A percentile compares a stretch with the other conserved stretches of the same genome.
Evolutionary conservation across 2,888 invertebrate species (phyloP).

Genomic region (Synanthedon formicaeformis): DNA sequence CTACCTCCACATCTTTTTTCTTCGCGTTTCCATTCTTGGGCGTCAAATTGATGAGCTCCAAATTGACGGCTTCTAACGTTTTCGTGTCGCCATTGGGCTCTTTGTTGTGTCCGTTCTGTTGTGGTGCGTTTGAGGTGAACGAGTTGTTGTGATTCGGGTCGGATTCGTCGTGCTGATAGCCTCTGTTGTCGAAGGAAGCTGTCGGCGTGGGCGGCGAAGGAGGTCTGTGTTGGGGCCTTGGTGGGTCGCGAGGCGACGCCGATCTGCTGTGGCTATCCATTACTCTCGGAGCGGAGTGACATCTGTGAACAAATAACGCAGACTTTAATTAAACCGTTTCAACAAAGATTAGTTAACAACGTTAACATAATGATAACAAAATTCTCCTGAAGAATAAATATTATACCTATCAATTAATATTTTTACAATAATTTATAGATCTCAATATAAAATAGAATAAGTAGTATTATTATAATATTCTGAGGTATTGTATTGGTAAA

Average conservation of each 20-base stretch:
- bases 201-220: conserved; percentile 17
- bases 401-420: too few relatives aligned
- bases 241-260: conserved; percentile 64
- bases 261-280: conserved; percentile 66
- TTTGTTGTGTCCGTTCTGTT: conserved; percentile 51
- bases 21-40: conserved; percentile 70
- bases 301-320: conserved; percentile 34
- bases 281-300: conserved; percentile 63
- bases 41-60: conserved; percentile 82
- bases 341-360: too few relatives aligned
- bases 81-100: conserved; percentile 58
- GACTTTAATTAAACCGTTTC: background rate
- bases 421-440: too few relatives aligned
- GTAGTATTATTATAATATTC: too few relatives aligned
- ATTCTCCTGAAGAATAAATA: too few relatives aligned
- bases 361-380: too few relatives aligned
- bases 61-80: conserved; percentile 78
- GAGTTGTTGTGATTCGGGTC: conserved; percentile 64
- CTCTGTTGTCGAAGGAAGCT: conserved; percentile 57
- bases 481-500: too few relatives aligned
- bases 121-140: conserved; percentile 50
- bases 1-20: conserved; percentile 76
- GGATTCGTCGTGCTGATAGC: conserved; percentile 51
- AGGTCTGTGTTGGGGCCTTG: conserved; percentile 40
- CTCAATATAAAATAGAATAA: too few relatives aligned